Conservation (phyloP, 1,140 invertebrate genomes). For the Steinernema khuongi region DNA sequence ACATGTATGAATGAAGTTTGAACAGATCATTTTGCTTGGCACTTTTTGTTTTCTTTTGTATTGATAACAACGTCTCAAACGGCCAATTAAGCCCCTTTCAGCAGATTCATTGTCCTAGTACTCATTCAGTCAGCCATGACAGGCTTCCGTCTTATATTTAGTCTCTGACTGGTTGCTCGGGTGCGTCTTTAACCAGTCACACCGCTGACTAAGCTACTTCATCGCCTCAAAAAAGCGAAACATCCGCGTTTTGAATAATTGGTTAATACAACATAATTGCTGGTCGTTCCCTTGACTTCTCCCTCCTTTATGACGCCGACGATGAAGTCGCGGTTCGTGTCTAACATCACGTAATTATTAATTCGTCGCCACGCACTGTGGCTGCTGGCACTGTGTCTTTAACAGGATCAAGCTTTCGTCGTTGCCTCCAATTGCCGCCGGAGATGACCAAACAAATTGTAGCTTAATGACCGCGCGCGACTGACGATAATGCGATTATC, state of each 20-base stretch:
- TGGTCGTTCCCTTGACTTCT: not conserved
- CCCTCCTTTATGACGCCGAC: not conserved
- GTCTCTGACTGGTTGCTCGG: too few species aligned
- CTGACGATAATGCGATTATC: not conserved
- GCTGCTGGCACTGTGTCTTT: too few species aligned
- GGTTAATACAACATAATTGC: not conserved
- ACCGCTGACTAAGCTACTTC: not conserved
- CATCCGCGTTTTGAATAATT: not conserved
- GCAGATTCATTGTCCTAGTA: too few species aligned
- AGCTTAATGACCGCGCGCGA: not conserved
- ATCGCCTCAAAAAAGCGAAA: not conserved
- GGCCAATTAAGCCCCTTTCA: too few species aligned
- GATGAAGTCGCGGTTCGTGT: not conserved
- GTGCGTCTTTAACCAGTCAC: too few species aligned
- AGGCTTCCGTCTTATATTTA: too few species aligned
- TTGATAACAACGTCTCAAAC: too few species aligned
- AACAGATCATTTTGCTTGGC: too few species aligned
- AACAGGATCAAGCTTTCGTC: not conserved
- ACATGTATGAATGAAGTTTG: too few species aligned
- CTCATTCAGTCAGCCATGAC: too few species aligned
- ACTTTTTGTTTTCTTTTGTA: too few species aligned
- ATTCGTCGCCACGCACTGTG: too few species aligned
- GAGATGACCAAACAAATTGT: not conserved
- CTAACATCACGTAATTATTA: not conserved
- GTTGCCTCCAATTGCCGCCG: not conserved